Conservation (phyloP, 2,113 vertebrate genomes). For the Bettongia penicillata region DNA sequence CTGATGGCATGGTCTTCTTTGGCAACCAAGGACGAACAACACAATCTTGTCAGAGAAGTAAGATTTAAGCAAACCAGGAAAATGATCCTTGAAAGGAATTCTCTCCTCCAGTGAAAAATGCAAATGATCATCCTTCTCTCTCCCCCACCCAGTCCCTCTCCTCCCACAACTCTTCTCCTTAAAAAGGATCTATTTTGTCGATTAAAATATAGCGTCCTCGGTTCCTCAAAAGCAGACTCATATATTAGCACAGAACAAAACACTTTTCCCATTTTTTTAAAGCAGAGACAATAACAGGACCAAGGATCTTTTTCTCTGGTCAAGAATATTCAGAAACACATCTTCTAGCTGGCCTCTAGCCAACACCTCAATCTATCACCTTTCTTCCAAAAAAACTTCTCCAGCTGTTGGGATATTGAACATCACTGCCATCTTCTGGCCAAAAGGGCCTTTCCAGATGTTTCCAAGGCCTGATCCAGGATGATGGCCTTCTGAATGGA, state of each 20-base stretch:
- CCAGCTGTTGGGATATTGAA: not conserved
- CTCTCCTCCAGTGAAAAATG: not conserved
- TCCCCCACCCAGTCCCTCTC: too few relatives aligned
- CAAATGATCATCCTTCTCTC: not conserved
- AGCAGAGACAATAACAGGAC: conserved; percentile 21
- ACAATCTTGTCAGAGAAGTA: not conserved
- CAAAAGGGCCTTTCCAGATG: conserved; percentile 28
- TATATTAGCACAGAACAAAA: not conserved
- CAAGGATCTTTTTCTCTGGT: conserved; percentile 43
- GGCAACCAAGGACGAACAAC: too few relatives aligned
- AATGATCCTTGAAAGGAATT: conserved; percentile 16
- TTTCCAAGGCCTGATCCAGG: not conserved
- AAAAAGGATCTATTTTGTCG: conserved; percentile 33
- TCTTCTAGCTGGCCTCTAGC: not conserved
- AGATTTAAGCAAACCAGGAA: conserved; percentile 2
- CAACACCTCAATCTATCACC: not conserved
- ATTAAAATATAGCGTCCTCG: not conserved
- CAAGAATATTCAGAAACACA: conserved; percentile 22
- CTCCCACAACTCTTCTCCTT: not conserved
- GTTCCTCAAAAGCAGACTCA: conserved; percentile 26
- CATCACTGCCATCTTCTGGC: conserved; percentile 78
- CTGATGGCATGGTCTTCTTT: too few relatives aligned
- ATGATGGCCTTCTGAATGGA: too few relatives aligned
- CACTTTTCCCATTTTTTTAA: conserved; percentile 13
- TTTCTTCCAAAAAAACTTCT: conserved; percentile 18